Conservation (phyloP, 1,140 invertebrate species). For the Cheumatopsyche charites region DNA sequence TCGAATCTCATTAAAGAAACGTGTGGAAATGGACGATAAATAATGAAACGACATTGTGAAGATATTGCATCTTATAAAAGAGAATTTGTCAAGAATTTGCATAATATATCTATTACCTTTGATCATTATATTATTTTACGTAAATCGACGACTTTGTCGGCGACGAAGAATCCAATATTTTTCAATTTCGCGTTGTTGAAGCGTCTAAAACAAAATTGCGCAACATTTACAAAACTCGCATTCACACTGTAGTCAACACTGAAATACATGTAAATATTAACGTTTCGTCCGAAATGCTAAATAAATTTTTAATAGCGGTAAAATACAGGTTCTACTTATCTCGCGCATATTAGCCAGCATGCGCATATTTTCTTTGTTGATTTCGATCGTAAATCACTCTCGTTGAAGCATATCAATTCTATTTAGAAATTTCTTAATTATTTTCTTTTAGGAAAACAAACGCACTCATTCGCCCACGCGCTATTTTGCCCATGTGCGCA, state of each 20-base stretch:
- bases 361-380: constrained; percentile 2
- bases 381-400: constrained; percentile 15
- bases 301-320: constrained; percentile 19
- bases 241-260: constrained; percentile 11
- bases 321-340: constrained; percentile 24
- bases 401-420: neutral
- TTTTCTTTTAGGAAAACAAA: neutral
- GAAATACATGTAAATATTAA: constrained; percentile 9
- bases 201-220: too few relatives aligned
- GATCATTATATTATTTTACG: too few relatives aligned
- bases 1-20: too few relatives aligned
- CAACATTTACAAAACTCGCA: neutral
- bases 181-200: too few relatives aligned
- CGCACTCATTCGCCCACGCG: neutral
- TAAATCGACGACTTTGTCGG: too few relatives aligned
- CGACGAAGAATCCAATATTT: too few relatives aligned
- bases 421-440: constrained; percentile 13
- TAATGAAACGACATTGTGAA: too few relatives aligned
- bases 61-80: too few relatives aligned
- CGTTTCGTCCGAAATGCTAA: neutral
- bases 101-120: too few relatives aligned
- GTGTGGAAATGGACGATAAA: too few relatives aligned
- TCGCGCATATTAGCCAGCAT: neutral
- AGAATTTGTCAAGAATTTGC: too few relatives aligned
- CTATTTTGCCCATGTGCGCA: neutral